Evolutionary conservation across 2,888 invertebrate species (phyloP).

Genomic region (Cosmia pyralina): DNA sequence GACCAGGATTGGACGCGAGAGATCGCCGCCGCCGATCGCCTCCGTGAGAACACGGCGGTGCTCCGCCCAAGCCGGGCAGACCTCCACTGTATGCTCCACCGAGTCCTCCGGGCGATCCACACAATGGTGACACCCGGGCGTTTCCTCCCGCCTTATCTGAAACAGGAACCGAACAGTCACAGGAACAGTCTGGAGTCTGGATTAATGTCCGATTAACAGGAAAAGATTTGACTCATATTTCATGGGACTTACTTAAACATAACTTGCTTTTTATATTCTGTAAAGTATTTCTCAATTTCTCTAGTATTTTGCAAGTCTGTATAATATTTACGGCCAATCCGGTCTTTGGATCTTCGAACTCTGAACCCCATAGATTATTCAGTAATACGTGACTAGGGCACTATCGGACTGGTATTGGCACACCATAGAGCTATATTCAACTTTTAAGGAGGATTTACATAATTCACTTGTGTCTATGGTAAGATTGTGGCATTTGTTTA

Average conservation of each 20-base stretch:
- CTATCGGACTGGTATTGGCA: slow-evolving; percentile 24
- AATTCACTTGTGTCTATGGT: slow-evolving; percentile 2
- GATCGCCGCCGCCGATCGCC: too few species aligned
- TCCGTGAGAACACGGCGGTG: too few species aligned
- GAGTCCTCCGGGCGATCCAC: too few species aligned
- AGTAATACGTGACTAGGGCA: slow-evolving; percentile 50
- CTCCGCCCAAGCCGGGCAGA: too few species aligned
- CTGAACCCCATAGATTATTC: slow-evolving; percentile 62
- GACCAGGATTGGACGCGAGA: too few species aligned
- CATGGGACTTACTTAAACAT: not conserved
- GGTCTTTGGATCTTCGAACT: slow-evolving; percentile 50
- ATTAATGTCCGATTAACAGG: not conserved
- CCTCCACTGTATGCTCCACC: too few species aligned
- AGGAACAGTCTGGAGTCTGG: too few species aligned
- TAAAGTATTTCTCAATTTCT: slow-evolving; percentile 12
- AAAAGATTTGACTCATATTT: not conserved
- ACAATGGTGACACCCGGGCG: too few species aligned
- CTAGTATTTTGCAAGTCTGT: slow-evolving; percentile 25
- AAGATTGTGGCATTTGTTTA: not conserved
- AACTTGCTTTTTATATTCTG: not conserved
- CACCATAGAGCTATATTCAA: slow-evolving; percentile 20
- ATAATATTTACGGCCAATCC: slow-evolving; percentile 30
- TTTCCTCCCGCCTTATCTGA: too few species aligned
- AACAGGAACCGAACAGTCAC: too few species aligned
- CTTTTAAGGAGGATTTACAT: slow-evolving; percentile 11